Evolutionary conservation across 1,140 invertebrate species (phyloP), one percentile per base, ranked within the genome.

Genomic region (Macrostomum lignano): DNA sequence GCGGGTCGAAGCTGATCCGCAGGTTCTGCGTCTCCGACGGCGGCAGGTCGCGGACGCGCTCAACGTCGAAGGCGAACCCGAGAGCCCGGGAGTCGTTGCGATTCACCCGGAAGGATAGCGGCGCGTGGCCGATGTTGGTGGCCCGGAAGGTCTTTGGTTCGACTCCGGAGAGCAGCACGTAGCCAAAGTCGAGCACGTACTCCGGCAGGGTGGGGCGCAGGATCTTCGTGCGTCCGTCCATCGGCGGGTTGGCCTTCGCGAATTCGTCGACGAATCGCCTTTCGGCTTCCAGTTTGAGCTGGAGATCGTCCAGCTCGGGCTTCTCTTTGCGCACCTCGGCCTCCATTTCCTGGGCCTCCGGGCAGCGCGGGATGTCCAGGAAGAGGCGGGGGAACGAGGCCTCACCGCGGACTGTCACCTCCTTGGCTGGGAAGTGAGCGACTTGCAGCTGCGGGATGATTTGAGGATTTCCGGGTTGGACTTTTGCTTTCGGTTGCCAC

Each of bases 1-100:
- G 38, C n/a, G 55, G 55, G 42, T 58, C 53, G 47, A 58, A 58
- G 25, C 42, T 55, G 21, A 58, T 48, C 11, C 47, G 44, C 43
- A 58, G 54, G 26, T 51, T 47, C n/a, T 53, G 42, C n/a, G 47
- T 49, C 34, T 57, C 52, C 14, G 48, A 43, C 14, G 51, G 49
- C 2, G 55, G 55, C n/a, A 58, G 43, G 30, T 52, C 44, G 13
- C 43, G 40, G 3, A 58, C 49, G 17, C 45, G 39, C 37, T 53
- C 46, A 28, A 57, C 38, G 36, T 58, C 52, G 3, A 55, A 43
- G 37, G 47, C 43, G 38, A 58, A 58, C 17, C 55, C 55, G 30
- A 40, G 37, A 11, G 42, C 37, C 28, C 47, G 42, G 7, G 51
- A 41, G 20, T 46, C 38, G 5, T 46, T 42, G 15, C 43, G 41